phyloP scores from a whole-genome alignment of 2,797 vertebrate genomes.

The Dallia pectoralis region DNA sequence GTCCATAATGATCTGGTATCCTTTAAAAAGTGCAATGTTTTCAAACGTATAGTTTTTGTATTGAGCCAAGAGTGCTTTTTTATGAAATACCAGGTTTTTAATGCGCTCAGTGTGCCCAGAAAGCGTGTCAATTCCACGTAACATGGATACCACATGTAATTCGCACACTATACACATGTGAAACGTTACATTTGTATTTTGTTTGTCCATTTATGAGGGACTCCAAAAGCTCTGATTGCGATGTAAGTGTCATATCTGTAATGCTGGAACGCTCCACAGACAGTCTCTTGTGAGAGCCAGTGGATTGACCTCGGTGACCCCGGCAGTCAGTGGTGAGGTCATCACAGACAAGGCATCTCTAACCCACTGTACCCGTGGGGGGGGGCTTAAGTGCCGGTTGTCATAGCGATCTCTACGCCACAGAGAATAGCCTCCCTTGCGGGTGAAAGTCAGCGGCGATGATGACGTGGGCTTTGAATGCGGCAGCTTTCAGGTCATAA shows the following conservation, averaged over 20 bases:
- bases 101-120: no score
- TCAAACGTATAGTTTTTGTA: no score
- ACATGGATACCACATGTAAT: no score
- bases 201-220: no score
- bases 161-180: no score
- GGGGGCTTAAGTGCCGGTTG: slow-evolving; percentile 77
- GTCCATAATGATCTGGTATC: no score
- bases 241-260: slow-evolving; percentile 6
- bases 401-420: slow-evolving; percentile 80
- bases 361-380: slow-evolving; percentile 68
- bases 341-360: slow-evolving; percentile 66
- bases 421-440: slow-evolving; percentile 64
- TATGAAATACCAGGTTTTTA: no score
- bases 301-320: slow-evolving; percentile 75
- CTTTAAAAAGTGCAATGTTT: no score
- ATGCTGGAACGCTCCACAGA: slow-evolving; percentile 18
- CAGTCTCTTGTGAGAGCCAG: slow-evolving; percentile 71
- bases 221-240: slow-evolving; percentile 21
- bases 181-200: no score
- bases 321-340: slow-evolving; percentile 77
- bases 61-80: no score
- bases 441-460: slow-evolving; percentile 67
- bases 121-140: no score
- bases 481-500: slow-evolving; percentile 70
- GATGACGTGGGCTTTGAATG: slow-evolving; percentile 65